Evolutionary conservation across 1,140 invertebrate genomes (phyloP).

Genomic region (Heliconius hewitsoni): DNA sequence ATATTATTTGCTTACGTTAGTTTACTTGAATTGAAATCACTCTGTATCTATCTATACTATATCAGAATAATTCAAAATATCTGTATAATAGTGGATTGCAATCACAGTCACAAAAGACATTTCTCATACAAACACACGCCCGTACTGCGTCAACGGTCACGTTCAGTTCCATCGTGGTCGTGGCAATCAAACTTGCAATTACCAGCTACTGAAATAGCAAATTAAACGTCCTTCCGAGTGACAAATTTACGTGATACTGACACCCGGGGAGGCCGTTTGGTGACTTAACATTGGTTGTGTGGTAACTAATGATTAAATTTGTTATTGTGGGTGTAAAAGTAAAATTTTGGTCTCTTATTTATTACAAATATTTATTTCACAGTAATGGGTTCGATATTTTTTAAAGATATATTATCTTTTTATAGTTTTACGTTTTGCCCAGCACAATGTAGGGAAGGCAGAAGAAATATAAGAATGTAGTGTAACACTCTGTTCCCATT

Average conservation of each 20-base stretch:
- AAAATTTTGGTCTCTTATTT: no score
- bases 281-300: slow-evolving; percentile 12
- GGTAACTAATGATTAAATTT: slow-evolving; percentile 3
- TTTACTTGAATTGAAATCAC: no score
- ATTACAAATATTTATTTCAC: no score
- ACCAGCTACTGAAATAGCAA: slow-evolving; percentile 73
- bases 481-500: no score
- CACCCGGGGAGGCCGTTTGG: slow-evolving; percentile 23
- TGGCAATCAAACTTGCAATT: slow-evolving; percentile 76
- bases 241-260: slow-evolving; percentile 57
- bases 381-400: no score
- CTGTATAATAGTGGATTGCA: not conserved
- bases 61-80: not conserved
- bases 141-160: slow-evolving; percentile 25
- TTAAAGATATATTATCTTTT: no score
- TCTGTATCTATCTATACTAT: no score
- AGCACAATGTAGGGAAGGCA: no score
- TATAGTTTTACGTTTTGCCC: no score
- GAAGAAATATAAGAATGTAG: no score
- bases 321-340: not conserved
- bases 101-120: slow-evolving; percentile 32
- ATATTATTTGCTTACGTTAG: no score
- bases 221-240: slow-evolving; percentile 72
- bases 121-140: slow-evolving; percentile 23
- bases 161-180: slow-evolving; percentile 48